Evolutionary conservation across 2,113 vertebrate species (phyloP).

Genomic region (Saccopteryx bilineata): DNA sequence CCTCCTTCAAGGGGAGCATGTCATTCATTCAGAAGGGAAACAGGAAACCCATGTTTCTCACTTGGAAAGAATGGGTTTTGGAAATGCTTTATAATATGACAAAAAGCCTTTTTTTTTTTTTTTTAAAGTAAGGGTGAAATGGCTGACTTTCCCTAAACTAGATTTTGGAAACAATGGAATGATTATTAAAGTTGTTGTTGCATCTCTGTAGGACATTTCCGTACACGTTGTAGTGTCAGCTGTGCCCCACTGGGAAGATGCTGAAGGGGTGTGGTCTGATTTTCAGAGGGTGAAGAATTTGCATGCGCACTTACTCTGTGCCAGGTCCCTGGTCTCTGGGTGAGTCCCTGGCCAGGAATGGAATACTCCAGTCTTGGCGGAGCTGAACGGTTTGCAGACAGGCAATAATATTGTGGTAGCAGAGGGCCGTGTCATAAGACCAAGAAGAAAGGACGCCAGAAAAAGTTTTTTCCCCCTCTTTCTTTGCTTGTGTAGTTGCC

Average conservation of each 20-base stretch:
- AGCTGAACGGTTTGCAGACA: neutral
- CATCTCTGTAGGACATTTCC: neutral
- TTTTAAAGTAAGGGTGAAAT: neutral
- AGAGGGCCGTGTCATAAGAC: neutral
- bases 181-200: neutral
- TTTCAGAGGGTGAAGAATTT: neutral
- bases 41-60: slow-evolving; percentile 48
- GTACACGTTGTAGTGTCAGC: neutral
- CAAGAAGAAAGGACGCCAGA: slow-evolving; percentile 54
- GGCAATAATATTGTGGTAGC: neutral
- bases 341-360: neutral
- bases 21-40: neutral
- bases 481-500: neutral
- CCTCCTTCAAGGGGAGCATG: neutral
- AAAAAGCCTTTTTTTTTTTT: neutral
- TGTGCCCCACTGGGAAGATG: neutral
- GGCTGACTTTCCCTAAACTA: slow-evolving; percentile 2
- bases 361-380: neutral
- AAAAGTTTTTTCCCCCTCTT: neutral
- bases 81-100: neutral
- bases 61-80: slow-evolving; percentile 18
- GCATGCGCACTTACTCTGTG: rapidly evolving
- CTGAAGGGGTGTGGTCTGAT: rapidly evolving
- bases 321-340: neutral
- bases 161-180: neutral